phyloP scores from a whole-genome alignment of 2,888 invertebrate genomes.

The Drosophila robusta region DNA sequence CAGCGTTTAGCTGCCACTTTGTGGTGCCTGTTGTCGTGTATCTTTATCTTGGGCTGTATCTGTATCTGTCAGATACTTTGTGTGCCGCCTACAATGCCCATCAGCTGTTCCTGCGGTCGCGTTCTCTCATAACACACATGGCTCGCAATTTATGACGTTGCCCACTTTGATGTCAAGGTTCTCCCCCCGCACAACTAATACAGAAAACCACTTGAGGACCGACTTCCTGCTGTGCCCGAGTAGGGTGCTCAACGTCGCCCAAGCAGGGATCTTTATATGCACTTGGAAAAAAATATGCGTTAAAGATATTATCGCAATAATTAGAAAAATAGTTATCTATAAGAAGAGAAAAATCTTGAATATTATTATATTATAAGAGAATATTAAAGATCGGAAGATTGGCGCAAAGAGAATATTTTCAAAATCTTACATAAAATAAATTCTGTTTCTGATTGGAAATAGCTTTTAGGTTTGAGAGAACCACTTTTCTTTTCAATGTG shows the following conservation, averaged over 20 bases:
- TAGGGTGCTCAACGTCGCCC: slow-evolving; percentile 20
- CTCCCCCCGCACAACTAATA: slow-evolving; percentile 13
- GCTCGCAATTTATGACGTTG: slow-evolving; percentile 60
- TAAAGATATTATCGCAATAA: too few relatives aligned
- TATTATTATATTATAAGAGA: too few relatives aligned
- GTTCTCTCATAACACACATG: slow-evolving; percentile 44
- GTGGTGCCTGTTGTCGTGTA: slow-evolving; percentile 21
- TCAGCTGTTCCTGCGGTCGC: slow-evolving; percentile 62
- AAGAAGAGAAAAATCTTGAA: neutral
- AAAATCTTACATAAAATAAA: too few relatives aligned
- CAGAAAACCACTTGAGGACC: slow-evolving; percentile 57
- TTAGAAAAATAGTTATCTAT: neutral
- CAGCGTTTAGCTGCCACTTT: slow-evolving; percentile 50
- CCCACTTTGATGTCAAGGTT: slow-evolving; percentile 79
- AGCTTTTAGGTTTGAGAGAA: neutral
- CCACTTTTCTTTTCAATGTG: slow-evolving; percentile 13
- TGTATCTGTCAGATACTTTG: slow-evolving; percentile 72
- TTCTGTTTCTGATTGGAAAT: too few relatives aligned
- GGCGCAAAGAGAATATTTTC: too few relatives aligned
- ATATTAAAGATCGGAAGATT: too few relatives aligned
- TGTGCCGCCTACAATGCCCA: slow-evolving; percentile 43
- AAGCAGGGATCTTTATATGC: slow-evolving; percentile 25
- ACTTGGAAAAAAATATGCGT: neutral
- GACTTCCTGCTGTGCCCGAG: slow-evolving; percentile 66
- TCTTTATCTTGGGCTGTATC: slow-evolving; percentile 8